Conservation (phyloP, 2,888 invertebrate genomes). For the Napeogenes inachia region DNA sequence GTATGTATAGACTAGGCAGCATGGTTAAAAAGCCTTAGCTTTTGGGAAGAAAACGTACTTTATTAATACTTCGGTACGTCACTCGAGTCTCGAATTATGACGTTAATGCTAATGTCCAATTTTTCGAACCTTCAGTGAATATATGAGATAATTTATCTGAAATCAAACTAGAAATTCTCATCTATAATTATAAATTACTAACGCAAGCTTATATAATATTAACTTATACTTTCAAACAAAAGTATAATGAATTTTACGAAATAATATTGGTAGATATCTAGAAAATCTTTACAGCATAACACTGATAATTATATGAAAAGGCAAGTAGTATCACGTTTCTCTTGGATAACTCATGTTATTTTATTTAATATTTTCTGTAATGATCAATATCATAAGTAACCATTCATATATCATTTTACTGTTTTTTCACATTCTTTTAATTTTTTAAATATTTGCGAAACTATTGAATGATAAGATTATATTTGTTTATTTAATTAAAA, state of each 20-base stretch:
- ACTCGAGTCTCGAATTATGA: background rate
- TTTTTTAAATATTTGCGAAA: too few relatives aligned
- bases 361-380: too few relatives aligned
- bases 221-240: background rate
- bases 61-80: background rate
- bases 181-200: background rate
- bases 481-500: too few relatives aligned
- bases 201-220: background rate
- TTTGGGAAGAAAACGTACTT: background rate
- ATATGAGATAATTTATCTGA: background rate
- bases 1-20: too few relatives aligned
- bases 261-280: background rate
- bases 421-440: too few relatives aligned
- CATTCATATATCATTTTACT: too few relatives aligned
- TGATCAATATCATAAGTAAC: too few relatives aligned
- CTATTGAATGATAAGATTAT: too few relatives aligned
- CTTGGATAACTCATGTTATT: too few relatives aligned
- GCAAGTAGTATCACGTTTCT: background rate
- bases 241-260: background rate
- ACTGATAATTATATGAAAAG: background rate
- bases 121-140: constrained; percentile 3
- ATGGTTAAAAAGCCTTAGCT: too few relatives aligned
- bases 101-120: constrained; percentile 5
- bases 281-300: background rate
- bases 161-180: background rate